A percentile compares a stretch with the other conserved stretches of the same genome.
These are phyloP conservation scores for Prochilodus magdalenae DNA, from an alignment of 2,113 vertebrate species.

Conservation along the genomic window DNA sequence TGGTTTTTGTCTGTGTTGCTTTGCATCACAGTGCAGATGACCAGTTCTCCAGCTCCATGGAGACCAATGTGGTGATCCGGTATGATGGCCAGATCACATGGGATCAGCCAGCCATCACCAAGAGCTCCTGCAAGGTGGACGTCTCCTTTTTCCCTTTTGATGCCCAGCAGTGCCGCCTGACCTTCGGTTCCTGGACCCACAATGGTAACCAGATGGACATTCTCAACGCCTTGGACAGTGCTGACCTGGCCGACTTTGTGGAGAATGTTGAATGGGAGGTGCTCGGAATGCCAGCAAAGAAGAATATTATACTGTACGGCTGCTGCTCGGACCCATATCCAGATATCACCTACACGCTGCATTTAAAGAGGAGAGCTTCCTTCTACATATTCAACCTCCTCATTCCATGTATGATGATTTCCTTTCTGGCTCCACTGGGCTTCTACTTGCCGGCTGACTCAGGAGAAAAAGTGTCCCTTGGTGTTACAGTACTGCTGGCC, in stretches of 20 bases:
- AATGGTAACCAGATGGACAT: constrained; percentile 91
- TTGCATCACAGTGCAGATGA: constrained; percentile 79
- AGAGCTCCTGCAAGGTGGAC: constrained; percentile 91
- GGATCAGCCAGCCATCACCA: constrained; percentile 91
- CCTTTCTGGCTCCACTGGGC: constrained; percentile 87
- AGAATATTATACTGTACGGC: constrained; percentile 86
- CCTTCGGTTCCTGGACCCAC: constrained; percentile 94
- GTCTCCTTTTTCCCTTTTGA: constrained; percentile 93
- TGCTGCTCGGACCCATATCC: constrained; percentile 94
- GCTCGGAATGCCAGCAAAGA: constrained; percentile 86
- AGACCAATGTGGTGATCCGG: constrained; percentile 88
- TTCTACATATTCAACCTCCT: constrained; percentile 95
- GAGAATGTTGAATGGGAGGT: constrained; percentile 90
- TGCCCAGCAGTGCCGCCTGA: constrained; percentile 85
- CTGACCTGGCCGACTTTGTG: constrained; percentile 86
- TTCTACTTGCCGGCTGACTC: constrained; percentile 93
- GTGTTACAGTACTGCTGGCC: constrained; percentile 83
- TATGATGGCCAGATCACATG: constrained; percentile 84
- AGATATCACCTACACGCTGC: constrained; percentile 88
- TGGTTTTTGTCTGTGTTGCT: not conserved
- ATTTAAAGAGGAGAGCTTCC: constrained; percentile 85
- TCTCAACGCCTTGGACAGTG: constrained; percentile 72
- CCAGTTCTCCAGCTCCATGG: constrained; percentile 82
- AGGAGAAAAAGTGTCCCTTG: constrained; percentile 86
- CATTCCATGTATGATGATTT: constrained; percentile 92